Conservation (phyloP, 2,797 vertebrate genomes). For the Astyanax mexicanus region DNA sequence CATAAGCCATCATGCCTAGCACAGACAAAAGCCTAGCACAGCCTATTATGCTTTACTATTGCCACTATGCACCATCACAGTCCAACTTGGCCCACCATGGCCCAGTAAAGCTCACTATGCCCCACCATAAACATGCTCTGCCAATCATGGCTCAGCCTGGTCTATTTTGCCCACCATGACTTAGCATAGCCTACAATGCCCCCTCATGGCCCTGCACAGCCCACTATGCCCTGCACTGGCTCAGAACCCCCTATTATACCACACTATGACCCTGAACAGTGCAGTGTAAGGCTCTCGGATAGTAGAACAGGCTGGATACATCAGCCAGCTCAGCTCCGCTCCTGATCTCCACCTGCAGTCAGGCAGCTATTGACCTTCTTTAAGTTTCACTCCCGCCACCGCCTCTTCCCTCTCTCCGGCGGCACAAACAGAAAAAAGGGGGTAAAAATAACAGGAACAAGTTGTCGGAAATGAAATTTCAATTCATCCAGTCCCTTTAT, state of each 20-base stretch:
- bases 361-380: slow-evolving; percentile 74
- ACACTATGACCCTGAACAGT: neutral
- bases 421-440: slow-evolving; percentile 52
- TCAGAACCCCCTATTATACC: neutral
- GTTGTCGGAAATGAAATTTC: slow-evolving; percentile 95
- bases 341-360: slow-evolving; percentile 58
- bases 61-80: too few species aligned
- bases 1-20: too few species aligned
- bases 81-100: neutral
- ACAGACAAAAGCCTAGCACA: too few species aligned
- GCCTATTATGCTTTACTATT: too few species aligned
- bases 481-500: slow-evolving; percentile 93
- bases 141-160: neutral
- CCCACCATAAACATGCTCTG: too few species aligned
- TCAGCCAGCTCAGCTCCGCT: slow-evolving; percentile 3
- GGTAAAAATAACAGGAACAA: slow-evolving; percentile 89
- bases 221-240: neutral
- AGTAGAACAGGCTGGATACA: neutral
- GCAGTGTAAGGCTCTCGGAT: neutral
- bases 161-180: neutral
- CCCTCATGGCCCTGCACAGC: neutral
- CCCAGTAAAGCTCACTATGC: neutral
- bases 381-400: slow-evolving; percentile 70
- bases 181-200: too few species aligned
- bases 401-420: slow-evolving; percentile 74